A percentile compares a stretch with the other conserved stretches of the same genome.
phyloP scores from a whole-genome alignment of 2,888 invertebrate genomes.

The Kryphioiulus occultus region DNA sequence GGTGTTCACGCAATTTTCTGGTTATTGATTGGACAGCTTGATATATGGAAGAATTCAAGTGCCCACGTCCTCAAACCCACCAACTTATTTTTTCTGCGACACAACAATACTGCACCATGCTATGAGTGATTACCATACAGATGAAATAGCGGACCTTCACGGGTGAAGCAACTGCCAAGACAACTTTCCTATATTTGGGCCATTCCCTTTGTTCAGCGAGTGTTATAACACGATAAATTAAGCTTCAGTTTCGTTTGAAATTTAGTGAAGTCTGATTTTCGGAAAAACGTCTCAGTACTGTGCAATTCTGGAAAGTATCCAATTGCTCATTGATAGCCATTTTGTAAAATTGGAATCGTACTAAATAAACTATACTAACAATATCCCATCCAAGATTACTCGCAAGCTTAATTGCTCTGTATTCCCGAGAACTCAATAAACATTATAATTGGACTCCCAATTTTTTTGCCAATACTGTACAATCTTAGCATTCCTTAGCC shows the following conservation, averaged over 20 bases:
- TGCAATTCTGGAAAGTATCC: too few relatives aligned
- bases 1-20: slow-evolving; percentile 39
- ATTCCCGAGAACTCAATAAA: too few relatives aligned
- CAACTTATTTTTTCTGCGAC: not conserved
- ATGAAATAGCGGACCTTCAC: slow-evolving; percentile 14
- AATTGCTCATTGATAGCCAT: too few relatives aligned
- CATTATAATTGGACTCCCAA: too few relatives aligned
- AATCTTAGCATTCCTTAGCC: too few relatives aligned
- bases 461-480: too few relatives aligned
- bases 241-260: not conserved
- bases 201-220: not conserved
- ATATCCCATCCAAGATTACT: too few relatives aligned
- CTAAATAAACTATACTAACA: too few relatives aligned
- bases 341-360: too few relatives aligned
- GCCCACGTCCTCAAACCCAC: not conserved
- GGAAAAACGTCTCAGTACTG: too few relatives aligned
- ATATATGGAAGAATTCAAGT: slow-evolving; percentile 39
- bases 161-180: not conserved
- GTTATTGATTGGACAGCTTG: slow-evolving; percentile 38
- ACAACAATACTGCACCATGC: slow-evolving; percentile 24
- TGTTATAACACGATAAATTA: not conserved
- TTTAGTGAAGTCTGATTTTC: not conserved
- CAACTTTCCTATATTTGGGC: not conserved
- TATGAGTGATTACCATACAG: slow-evolving; percentile 37
- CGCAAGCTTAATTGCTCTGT: too few relatives aligned